Conservation (phyloP, 2,113 vertebrate genomes). For the Tonatia bakeri region DNA sequence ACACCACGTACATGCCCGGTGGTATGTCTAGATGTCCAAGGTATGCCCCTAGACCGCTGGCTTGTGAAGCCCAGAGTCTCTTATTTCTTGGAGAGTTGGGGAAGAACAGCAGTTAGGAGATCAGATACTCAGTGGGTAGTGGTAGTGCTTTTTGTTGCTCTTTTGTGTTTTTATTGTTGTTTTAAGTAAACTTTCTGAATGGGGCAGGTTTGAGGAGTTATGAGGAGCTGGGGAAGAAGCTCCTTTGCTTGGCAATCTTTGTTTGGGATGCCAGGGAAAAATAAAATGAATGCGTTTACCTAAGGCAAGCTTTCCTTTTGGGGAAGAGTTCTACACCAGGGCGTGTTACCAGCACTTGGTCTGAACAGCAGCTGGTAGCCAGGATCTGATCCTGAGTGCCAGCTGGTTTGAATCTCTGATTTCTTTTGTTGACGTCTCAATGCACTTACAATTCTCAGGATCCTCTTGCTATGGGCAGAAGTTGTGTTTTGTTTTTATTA, state of each 20-base stretch:
- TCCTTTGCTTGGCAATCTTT: not conserved
- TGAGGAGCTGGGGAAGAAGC: not conserved
- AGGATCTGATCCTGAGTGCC: not conserved
- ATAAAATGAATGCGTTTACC: not conserved
- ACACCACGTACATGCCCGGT: not conserved
- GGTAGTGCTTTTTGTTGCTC: not conserved
- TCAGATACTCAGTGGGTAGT: accelerated
- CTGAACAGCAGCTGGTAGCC: not conserved
- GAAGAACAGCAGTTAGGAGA: not conserved
- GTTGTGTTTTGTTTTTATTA: too few species aligned
- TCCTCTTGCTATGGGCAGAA: not conserved
- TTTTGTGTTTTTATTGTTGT: not conserved
- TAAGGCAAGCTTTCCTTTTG: not conserved
- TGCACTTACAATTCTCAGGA: not conserved
- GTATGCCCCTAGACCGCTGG: not conserved
- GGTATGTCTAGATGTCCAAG: not conserved
- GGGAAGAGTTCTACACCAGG: not conserved
- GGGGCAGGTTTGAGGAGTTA: not conserved
- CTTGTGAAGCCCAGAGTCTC: not conserved
- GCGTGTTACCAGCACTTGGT: not conserved
- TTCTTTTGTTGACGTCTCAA: not conserved
- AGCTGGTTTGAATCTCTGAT: not conserved
- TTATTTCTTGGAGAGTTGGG: not conserved
- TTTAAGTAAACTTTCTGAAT: not conserved
- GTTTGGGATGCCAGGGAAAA: not conserved